Percentiles rank a stretch among this genome's conserved stretches.
Conservation (phyloP, 37 sponge, comb jelly and placozoan species). For the Cladorhizidae sp. region DNA sequence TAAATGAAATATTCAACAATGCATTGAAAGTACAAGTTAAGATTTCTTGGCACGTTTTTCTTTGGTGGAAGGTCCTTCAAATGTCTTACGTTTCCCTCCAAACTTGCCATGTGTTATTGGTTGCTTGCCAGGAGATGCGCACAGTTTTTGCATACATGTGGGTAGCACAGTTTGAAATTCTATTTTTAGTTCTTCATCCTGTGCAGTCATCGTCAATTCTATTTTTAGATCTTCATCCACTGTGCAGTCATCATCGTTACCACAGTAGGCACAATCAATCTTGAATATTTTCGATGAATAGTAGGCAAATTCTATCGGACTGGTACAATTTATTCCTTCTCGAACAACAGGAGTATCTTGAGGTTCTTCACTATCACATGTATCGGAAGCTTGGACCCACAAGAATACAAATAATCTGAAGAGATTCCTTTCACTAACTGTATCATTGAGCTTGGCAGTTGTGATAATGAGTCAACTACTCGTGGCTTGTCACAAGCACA, state of each 20-base stretch:
- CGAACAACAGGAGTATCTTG: neutral
- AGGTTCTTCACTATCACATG: neutral
- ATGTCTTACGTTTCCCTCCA: neutral
- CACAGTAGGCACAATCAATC: neutral
- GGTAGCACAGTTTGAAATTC: slow-evolving; percentile 18
- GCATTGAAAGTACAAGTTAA: too few relatives aligned
- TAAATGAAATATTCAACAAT: neutral
- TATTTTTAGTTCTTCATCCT: neutral
- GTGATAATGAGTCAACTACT: neutral
- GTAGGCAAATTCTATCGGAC: slow-evolving; percentile 11
- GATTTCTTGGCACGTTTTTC: neutral
- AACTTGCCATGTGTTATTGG: neutral
- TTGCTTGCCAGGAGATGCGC: neutral
- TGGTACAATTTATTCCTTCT: neutral
- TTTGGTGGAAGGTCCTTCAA: neutral
- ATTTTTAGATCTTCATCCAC: too few relatives aligned
- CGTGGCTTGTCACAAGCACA: neutral
- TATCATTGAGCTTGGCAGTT: neutral
- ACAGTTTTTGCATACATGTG: neutral
- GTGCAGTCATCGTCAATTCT: too few relatives aligned
- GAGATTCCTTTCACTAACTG: neutral
- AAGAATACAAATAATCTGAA: neutral
- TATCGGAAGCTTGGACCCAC: neutral
- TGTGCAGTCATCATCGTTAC: slow-evolving; percentile 7
- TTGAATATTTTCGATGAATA: slow-evolving; percentile 8